phyloP scores from a whole-genome alignment of 1,140 invertebrate genomes.

The Drosophila sproati region DNA sequence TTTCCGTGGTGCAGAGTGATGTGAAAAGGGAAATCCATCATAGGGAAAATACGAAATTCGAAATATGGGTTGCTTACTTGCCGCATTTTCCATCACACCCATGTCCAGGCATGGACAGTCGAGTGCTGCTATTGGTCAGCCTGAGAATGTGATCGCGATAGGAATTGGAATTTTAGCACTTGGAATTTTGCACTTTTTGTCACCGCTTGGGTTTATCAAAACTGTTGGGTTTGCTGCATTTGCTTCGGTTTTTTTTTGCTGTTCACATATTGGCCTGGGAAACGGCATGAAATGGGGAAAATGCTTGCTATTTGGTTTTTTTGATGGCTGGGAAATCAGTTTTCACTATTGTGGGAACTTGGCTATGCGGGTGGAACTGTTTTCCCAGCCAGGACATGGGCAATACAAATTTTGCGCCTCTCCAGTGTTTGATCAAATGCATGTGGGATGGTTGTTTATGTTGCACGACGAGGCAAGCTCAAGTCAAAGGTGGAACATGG shows the following conservation, averaged over 20 bases:
- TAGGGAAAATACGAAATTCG: slow-evolving; percentile 71
- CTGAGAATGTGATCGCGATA: slow-evolving; percentile 19
- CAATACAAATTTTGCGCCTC: slow-evolving; percentile 38
- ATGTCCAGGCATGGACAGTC: slow-evolving; percentile 18
- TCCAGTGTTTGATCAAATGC: neutral
- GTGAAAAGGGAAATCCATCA: slow-evolving; percentile 59
- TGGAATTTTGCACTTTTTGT: slow-evolving; percentile 68
- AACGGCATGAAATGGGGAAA: slow-evolving; percentile 39
- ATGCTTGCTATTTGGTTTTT: slow-evolving; percentile 61
- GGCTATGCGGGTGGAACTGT: slow-evolving; percentile 36
- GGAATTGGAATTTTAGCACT: slow-evolving; percentile 52
- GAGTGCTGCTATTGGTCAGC: slow-evolving; percentile 44
- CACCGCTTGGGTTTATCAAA: slow-evolving; percentile 75
- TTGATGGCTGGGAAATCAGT: slow-evolving; percentile 49
- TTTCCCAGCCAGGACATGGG: slow-evolving; percentile 38
- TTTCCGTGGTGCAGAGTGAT: slow-evolving; percentile 14
- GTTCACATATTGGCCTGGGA: slow-evolving; percentile 52
- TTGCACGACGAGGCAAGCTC: slow-evolving; percentile 13
- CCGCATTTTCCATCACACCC: slow-evolving; percentile 66
- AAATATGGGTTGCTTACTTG: slow-evolving; percentile 59
- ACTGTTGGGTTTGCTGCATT: slow-evolving; percentile 68
- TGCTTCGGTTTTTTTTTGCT: slow-evolving; percentile 45
- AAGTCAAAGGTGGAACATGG: slow-evolving; percentile 47
- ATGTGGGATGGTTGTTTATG: slow-evolving; percentile 38
- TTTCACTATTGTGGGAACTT: slow-evolving; percentile 45